Percentiles rank a stretch among this genome's conserved stretches.
phyloP scores from a whole-genome alignment of 2,888 invertebrate genomes.

The Miltochrista miniata region DNA sequence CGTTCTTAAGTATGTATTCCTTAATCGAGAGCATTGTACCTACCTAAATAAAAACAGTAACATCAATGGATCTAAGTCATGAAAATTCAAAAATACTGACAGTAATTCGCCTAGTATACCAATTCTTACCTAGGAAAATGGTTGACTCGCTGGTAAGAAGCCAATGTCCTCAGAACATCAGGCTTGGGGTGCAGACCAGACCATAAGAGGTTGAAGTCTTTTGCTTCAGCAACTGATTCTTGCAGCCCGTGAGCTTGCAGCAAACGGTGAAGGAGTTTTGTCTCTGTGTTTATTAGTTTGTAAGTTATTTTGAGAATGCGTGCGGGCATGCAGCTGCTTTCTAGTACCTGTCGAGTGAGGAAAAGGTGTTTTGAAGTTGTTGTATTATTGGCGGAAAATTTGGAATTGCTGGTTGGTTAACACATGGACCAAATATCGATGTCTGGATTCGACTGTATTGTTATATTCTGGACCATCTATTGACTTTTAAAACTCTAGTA shows the following conservation, averaged over 20 bases:
- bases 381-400: not conserved
- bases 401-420: no score
- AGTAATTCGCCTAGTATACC: slow-evolving; percentile 24
- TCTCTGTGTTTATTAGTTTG: slow-evolving; percentile 92
- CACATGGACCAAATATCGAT: no score
- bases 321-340: slow-evolving; percentile 85
- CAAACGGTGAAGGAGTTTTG: slow-evolving; percentile 89
- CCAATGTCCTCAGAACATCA: slow-evolving; percentile 90
- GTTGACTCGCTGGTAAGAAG: slow-evolving; percentile 96
- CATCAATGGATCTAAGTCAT: not conserved
- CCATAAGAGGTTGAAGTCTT: slow-evolving; percentile 95
- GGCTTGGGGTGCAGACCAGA: slow-evolving; percentile 96
- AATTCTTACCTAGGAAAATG: slow-evolving; percentile 92
- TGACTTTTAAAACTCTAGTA: no score
- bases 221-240: slow-evolving; percentile 84
- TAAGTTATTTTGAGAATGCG: slow-evolving; percentile 89
- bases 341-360: slow-evolving; percentile 59
- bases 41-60: not conserved
- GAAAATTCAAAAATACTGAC: slow-evolving; percentile 31
- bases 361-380: not conserved
- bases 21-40: not conserved
- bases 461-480: no score
- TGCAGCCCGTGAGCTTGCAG: slow-evolving; percentile 90
- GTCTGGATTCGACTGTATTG: no score
- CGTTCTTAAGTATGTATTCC: no score